These are phyloP conservation scores for Spatulosminthurus flaviceps DNA, from an alignment of 2,888 invertebrate species.

Conservation along the genomic window DNA sequence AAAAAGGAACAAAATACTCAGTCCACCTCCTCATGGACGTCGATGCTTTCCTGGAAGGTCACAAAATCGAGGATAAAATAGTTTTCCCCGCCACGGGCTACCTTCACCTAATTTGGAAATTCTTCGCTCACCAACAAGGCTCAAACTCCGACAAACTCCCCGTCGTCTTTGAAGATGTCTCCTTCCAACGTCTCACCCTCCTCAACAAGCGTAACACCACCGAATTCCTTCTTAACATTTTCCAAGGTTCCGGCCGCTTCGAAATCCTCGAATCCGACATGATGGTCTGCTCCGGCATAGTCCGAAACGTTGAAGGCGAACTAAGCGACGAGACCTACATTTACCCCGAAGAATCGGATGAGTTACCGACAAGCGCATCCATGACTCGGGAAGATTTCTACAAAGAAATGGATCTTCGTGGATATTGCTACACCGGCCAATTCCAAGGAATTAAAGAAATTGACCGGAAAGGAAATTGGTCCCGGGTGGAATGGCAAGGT, in stretches of 20 bases:
- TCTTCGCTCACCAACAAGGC: slow-evolving; percentile 75
- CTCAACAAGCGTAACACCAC: slow-evolving; percentile 77
- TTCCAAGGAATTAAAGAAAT: slow-evolving; percentile 66
- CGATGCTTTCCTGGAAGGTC: slow-evolving; percentile 79
- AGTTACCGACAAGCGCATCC: neutral
- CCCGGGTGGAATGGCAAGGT: slow-evolving; percentile 74
- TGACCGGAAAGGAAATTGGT: slow-evolving; percentile 65
- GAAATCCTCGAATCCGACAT: slow-evolving; percentile 66
- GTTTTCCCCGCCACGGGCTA: slow-evolving; percentile 96
- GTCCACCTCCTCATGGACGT: slow-evolving; percentile 70
- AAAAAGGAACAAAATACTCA: slow-evolving; percentile 24
- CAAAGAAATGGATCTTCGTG: slow-evolving; percentile 65
- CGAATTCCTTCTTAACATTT: slow-evolving; percentile 82
- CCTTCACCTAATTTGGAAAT: slow-evolving; percentile 82
- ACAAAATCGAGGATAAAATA: slow-evolving; percentile 87
- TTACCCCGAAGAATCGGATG: neutral
- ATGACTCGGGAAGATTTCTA: slow-evolving; percentile 64
- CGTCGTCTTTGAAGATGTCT: slow-evolving; percentile 84
- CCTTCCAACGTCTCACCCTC: slow-evolving; percentile 83
- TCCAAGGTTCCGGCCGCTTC: slow-evolving; percentile 76
- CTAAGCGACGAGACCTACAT: slow-evolving; percentile 21
- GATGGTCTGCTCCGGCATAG: slow-evolving; percentile 65
- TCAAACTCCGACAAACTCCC: slow-evolving; percentile 76
- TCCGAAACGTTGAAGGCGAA: slow-evolving; percentile 40
- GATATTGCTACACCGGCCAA: slow-evolving; percentile 65